Evolutionary conservation across 2,888 invertebrate genomes (phyloP).

Genomic region (Orthosia incerta): DNA sequence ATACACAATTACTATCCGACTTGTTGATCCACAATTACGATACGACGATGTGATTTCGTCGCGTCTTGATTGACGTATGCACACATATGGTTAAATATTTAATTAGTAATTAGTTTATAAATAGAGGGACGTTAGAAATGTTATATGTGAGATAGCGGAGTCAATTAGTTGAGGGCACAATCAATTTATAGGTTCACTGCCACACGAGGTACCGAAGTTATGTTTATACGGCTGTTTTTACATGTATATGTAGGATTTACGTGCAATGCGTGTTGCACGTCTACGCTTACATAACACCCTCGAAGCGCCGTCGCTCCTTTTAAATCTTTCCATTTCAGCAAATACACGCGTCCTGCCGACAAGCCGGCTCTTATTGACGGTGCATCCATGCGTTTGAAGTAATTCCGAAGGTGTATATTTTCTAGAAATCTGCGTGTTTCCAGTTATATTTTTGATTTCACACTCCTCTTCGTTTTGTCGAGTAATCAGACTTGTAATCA

Average conservation of each 20-base stretch:
- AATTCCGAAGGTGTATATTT: slow-evolving; percentile 38
- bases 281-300: slow-evolving; percentile 23
- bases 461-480: slow-evolving; percentile 35
- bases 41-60: slow-evolving; percentile 38
- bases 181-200: slow-evolving; percentile 52
- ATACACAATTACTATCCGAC: slow-evolving; percentile 49
- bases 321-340: slow-evolving; percentile 53
- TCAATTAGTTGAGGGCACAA: slow-evolving; percentile 40
- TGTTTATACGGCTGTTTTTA: slow-evolving; percentile 16
- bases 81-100: slow-evolving; percentile 22
- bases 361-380: slow-evolving; percentile 34
- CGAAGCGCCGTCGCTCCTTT: slow-evolving; percentile 29
- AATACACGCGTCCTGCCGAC: slow-evolving; percentile 38
- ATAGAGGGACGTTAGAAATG: slow-evolving; percentile 31
- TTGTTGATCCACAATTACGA: slow-evolving; percentile 42
- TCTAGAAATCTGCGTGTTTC: slow-evolving; percentile 28
- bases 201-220: slow-evolving; percentile 15
- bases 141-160: slow-evolving; percentile 29
- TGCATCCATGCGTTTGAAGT: slow-evolving; percentile 53
- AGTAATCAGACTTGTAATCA: slow-evolving; percentile 52
- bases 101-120: slow-evolving; percentile 35
- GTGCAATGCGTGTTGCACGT: slow-evolving; percentile 36
- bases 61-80: slow-evolving; percentile 33
- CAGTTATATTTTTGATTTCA: slow-evolving; percentile 24
- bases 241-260: slow-evolving; percentile 17